phyloP scores from a whole-genome alignment of 2,797 vertebrate genomes.

The Danio kyathit region DNA sequence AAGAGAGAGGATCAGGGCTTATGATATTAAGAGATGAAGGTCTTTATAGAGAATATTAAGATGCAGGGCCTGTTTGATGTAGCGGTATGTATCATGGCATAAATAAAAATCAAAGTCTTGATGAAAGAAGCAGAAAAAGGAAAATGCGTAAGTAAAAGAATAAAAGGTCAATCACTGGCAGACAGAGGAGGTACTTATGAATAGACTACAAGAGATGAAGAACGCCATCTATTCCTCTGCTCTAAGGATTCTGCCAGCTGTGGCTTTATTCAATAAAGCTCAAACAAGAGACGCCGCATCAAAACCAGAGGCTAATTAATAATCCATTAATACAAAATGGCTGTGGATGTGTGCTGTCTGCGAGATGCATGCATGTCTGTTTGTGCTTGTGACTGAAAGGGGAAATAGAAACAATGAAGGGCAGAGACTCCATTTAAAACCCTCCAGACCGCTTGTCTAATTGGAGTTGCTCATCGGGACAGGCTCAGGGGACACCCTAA shows the following conservation, averaged over 20 bases:
- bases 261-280: constrained; percentile 33
- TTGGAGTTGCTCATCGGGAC: constrained; percentile 28
- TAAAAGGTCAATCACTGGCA: constrained; percentile 22
- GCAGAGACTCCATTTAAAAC: constrained; percentile 11
- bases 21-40: constrained; percentile 21
- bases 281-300: constrained; percentile 19
- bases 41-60: constrained; percentile 25
- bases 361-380: background rate
- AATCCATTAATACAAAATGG: constrained; percentile 41
- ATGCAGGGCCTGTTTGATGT: constrained; percentile 20
- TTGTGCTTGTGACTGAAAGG: constrained; percentile 18
- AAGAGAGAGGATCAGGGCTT: background rate
- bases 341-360: background rate
- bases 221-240: background rate
- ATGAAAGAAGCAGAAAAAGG: constrained; percentile 4
- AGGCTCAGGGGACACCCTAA: constrained; percentile 23
- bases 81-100: constrained; percentile 22
- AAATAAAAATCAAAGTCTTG: constrained; percentile 38
- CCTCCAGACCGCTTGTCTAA: constrained; percentile 36
- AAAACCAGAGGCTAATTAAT: constrained; percentile 38
- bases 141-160: constrained; percentile 33
- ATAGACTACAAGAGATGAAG: constrained; percentile 31
- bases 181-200: constrained; percentile 30
- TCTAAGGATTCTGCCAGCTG: constrained; percentile 21
- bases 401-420: constrained; percentile 26